Evolutionary conservation across 2,113 vertebrate genomes (phyloP).

Genomic region (Carassius carassius): DNA sequence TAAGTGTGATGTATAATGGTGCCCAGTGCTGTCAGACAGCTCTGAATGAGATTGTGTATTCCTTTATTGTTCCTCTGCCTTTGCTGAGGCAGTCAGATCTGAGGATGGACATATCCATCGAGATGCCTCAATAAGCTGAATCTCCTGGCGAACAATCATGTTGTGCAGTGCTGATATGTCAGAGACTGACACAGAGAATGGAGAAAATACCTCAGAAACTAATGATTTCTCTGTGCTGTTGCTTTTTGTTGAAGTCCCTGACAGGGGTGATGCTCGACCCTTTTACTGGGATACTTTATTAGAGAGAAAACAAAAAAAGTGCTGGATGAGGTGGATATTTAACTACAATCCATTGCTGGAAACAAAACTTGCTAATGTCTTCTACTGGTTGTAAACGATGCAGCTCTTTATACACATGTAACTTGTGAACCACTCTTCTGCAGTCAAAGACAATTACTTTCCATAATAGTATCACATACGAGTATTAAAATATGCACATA

Average conservation of each 20-base stretch:
- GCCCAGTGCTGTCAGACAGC: slow-evolving; percentile 27
- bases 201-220: not conserved
- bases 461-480: not conserved
- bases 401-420: not conserved
- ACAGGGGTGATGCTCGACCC: not conserved
- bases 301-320: no score
- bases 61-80: slow-evolving; percentile 41
- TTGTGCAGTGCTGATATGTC: slow-evolving; percentile 19
- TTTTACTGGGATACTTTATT: not conserved
- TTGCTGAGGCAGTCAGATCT: slow-evolving; percentile 20
- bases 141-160: slow-evolving; percentile 32
- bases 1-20: slow-evolving; percentile 59
- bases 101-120: slow-evolving; percentile 23
- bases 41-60: slow-evolving; percentile 49
- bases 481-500: not conserved
- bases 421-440: not conserved
- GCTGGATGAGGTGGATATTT: no score
- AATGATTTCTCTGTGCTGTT: slow-evolving; percentile 7
- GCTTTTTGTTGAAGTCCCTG: not conserved
- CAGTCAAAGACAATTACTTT: not conserved
- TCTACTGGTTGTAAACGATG: not conserved
- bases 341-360: no score
- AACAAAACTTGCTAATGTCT: no score
- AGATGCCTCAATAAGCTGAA: slow-evolving; percentile 32
- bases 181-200: not conserved